Evolutionary conservation across 2,888 invertebrate genomes (phyloP).

Genomic region (Epirrhoe alternata): DNA sequence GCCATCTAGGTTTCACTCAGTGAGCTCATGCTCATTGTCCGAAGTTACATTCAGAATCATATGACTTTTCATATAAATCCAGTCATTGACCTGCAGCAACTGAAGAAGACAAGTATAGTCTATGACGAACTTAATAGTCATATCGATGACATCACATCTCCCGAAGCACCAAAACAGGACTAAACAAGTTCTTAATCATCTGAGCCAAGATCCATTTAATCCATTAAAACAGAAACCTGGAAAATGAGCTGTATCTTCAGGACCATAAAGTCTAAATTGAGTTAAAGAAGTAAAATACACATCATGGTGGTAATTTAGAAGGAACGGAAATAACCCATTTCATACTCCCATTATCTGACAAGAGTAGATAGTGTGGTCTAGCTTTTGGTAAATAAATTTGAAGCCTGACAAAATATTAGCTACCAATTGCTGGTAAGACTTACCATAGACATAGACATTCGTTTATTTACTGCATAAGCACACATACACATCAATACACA

Average conservation of each 20-base stretch:
- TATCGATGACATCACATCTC: conserved; percentile 18
- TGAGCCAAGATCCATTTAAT: conserved; percentile 23
- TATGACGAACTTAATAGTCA: neutral
- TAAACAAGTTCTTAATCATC: conserved; percentile 18
- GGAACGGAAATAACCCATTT: conserved; percentile 31
- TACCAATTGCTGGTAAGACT: neutral
- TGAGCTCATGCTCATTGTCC: no score
- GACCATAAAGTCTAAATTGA: conserved; percentile 11
- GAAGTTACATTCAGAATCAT: no score
- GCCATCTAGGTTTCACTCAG: no score
- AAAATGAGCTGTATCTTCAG: conserved; percentile 8
- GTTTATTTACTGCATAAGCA: no score
- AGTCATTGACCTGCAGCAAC: neutral
- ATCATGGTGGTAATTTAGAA: conserved; percentile 18
- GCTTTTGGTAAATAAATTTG: conserved; percentile 12
- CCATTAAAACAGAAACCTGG: conserved; percentile 3
- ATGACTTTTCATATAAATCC: no score
- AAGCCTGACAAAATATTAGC: neutral
- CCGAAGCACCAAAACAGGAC: conserved; percentile 20
- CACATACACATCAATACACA: no score
- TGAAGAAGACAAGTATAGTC: neutral
- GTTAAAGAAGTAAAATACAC: conserved; percentile 10
- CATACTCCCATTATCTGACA: conserved; percentile 25
- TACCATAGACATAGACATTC: no score
- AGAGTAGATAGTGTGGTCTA: conserved; percentile 20